Percentiles rank a stretch among this genome's conserved stretches.
Evolutionary conservation across 1,140 invertebrate species (phyloP).

Genomic region (Drosophila funebris): DNA sequence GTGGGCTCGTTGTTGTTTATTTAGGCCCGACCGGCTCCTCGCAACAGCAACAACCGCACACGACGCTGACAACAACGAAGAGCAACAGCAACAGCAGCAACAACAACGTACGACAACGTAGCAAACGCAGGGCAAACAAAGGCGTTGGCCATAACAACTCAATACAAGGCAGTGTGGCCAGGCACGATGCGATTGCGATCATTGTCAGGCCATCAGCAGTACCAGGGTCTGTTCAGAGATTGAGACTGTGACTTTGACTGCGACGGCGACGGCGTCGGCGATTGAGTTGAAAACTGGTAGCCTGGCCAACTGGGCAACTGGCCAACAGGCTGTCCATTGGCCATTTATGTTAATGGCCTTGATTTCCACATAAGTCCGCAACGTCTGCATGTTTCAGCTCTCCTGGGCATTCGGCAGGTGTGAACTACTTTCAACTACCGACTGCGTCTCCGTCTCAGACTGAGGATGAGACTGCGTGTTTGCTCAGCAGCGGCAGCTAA

Average conservation of each 20-base stretch:
- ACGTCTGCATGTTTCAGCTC: not conserved
- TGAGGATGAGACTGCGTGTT: constrained; percentile 21
- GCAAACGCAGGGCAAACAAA: constrained; percentile 67
- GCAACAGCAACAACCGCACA: constrained; percentile 60
- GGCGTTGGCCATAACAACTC: constrained; percentile 80
- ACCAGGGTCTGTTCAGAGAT: not conserved
- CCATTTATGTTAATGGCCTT: constrained; percentile 74
- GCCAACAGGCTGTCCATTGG: constrained; percentile 33
- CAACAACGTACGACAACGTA: constrained; percentile 24
- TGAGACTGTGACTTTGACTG: not conserved
- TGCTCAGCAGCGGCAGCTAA: constrained; percentile 51
- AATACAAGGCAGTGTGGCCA: constrained; percentile 54
- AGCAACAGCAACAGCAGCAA: constrained; percentile 29
- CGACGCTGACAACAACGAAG: constrained; percentile 49
- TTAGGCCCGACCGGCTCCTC: constrained; percentile 73
- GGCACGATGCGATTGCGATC: constrained; percentile 40
- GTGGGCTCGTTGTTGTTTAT: constrained; percentile 67
- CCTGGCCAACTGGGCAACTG: too few relatives aligned
- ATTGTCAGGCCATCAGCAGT: constrained; percentile 14
- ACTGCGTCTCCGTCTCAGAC: not conserved
- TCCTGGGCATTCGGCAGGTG: constrained; percentile 51
- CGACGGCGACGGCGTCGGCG: not conserved
- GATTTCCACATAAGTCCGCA: constrained; percentile 62
- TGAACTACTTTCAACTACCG: constrained; percentile 76
- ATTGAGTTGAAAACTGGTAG: constrained; percentile 18